A percentile compares a stretch with the other conserved stretches of the same genome.
Evolutionary conservation across 2,888 invertebrate species (phyloP).

Genomic region (Selenia dentaria): DNA sequence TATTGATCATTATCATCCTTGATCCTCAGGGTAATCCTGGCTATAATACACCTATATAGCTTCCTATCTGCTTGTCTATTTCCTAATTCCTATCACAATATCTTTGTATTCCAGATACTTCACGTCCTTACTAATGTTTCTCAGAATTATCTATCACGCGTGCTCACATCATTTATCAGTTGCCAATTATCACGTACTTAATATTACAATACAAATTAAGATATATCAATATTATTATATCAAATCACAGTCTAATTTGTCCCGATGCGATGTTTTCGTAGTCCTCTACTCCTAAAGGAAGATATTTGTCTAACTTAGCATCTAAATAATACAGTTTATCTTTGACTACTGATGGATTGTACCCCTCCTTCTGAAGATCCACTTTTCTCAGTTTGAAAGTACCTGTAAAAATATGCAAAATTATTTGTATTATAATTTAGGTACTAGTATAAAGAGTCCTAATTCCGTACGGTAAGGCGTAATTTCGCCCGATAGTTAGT

Average conservation of each 20-base stretch:
- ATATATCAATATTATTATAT: neutral
- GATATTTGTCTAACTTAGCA: slow-evolving; percentile 87
- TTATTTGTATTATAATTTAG: too few species aligned
- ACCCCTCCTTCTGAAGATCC: slow-evolving; percentile 96
- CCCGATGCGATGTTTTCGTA: slow-evolving; percentile 91
- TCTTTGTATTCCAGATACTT: too few species aligned
- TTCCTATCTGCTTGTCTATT: too few species aligned
- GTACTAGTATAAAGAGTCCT: too few species aligned
- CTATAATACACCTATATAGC: too few species aligned
- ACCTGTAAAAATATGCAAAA: slow-evolving; percentile 84
- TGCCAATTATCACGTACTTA: slow-evolving; percentile 4
- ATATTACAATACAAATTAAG: neutral
- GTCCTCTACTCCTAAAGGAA: slow-evolving; percentile 87
- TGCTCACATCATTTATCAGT: slow-evolving; percentile 26
- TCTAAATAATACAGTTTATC: slow-evolving; percentile 94
- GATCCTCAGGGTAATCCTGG: too few species aligned
- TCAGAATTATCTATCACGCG: too few species aligned
- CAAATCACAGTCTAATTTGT: slow-evolving; percentile 89
- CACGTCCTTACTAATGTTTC: too few species aligned
- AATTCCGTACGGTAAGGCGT: too few species aligned
- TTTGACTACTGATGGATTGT: slow-evolving; percentile 87
- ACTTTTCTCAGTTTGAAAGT: slow-evolving; percentile 98
- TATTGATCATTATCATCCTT: too few species aligned
- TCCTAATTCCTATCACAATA: too few species aligned
- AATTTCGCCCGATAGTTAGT: too few species aligned